Conservation (phyloP, 2,888 invertebrate genomes). For the Drosophila acutilabella region DNA sequence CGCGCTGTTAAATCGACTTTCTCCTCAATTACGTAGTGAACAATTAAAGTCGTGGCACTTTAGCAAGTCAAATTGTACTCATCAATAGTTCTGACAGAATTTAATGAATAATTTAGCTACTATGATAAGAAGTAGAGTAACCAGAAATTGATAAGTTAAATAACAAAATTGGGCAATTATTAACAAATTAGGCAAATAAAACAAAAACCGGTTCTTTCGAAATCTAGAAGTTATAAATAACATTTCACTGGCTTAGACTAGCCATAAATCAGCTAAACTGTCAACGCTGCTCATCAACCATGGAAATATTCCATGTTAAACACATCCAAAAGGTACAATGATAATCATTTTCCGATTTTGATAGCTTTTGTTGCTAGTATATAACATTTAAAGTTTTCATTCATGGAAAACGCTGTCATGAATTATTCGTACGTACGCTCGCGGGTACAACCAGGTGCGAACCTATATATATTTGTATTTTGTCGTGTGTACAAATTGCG, state of each 20-base stretch:
- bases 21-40: conserved; percentile 54
- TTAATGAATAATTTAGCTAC: background rate
- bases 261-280: background rate
- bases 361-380: conserved; percentile 2
- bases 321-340: conserved; percentile 3
- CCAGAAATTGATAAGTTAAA: background rate
- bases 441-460: too few relatives aligned
- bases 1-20: conserved; percentile 37
- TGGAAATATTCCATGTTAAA: conserved; percentile 41
- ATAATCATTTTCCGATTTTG: conserved; percentile 6
- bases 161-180: background rate
- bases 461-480: background rate
- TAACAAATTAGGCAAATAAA: too few relatives aligned
- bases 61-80: conserved; percentile 54
- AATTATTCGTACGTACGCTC: conserved; percentile 1
- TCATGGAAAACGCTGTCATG: conserved; percentile 39
- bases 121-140: background rate
- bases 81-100: background rate
- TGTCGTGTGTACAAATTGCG: conserved; percentile 25
- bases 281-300: conserved; percentile 19
- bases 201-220: too few relatives aligned
- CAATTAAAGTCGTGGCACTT: conserved; percentile 50
- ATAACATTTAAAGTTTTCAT: conserved; percentile 42
- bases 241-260: background rate
- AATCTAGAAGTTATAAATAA: too few relatives aligned